Conservation (phyloP, 2,888 invertebrate species). For the Peribatodes rhomboidaria region DNA sequence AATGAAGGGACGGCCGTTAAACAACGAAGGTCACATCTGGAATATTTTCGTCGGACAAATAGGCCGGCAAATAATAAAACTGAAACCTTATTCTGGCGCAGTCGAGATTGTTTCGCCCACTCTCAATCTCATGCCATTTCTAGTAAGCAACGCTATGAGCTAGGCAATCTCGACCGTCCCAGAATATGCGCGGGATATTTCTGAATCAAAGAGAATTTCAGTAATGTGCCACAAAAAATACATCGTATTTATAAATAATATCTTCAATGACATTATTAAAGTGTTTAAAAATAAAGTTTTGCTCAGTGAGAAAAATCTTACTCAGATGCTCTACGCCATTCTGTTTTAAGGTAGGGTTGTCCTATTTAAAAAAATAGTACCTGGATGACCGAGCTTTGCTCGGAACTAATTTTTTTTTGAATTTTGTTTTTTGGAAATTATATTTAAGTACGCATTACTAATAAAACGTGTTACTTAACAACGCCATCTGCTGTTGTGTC, state of each 20-base stretch:
- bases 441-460: too few relatives aligned
- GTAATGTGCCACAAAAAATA: conserved; percentile 41
- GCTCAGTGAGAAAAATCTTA: conserved; percentile 1
- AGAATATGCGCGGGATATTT: conserved; percentile 21
- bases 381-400: too few relatives aligned
- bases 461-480: too few relatives aligned
- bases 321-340: neutral
- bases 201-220: conserved; percentile 40
- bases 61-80: conserved; percentile 15
- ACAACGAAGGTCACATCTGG: conserved; percentile 21
- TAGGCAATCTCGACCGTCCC: neutral
- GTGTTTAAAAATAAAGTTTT: conserved; percentile 27
- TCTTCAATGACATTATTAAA: conserved; percentile 41
- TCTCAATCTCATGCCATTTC: neutral
- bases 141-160: neutral
- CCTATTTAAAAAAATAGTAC: too few relatives aligned
- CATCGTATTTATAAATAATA: conserved; percentile 38
- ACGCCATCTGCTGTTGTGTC: too few relatives aligned
- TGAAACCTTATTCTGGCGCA: neutral
- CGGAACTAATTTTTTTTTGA: too few relatives aligned
- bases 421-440: too few relatives aligned
- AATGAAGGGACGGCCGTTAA: conserved; percentile 9
- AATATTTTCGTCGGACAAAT: conserved; percentile 14
- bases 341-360: too few relatives aligned
- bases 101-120: neutral